Evolutionary conservation across 2,113 vertebrate genomes (phyloP).

Genomic region (Microcebus lehilahytsara): DNA sequence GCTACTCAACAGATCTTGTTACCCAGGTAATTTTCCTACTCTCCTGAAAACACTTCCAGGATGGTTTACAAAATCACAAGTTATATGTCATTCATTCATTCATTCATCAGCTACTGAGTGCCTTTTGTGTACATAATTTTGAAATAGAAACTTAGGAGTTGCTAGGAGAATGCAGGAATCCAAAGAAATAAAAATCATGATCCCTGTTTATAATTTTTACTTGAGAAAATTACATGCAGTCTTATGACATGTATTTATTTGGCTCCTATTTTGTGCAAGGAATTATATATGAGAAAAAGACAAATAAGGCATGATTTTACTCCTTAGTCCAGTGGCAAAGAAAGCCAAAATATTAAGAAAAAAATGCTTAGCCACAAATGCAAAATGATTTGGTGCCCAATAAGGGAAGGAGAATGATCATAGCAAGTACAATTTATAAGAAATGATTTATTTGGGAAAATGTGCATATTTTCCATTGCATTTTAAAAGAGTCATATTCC

Average conservation of each 20-base stretch:
- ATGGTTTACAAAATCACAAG: conserved; percentile 19
- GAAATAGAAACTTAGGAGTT: neutral
- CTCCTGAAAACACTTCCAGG: conserved; percentile 19
- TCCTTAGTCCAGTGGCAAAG: neutral
- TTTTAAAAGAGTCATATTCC: conserved; percentile 1
- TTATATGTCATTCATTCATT: neutral
- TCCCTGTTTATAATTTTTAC: neutral
- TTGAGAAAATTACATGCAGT: neutral
- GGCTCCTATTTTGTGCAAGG: neutral
- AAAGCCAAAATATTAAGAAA: neutral
- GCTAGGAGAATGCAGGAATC: neutral
- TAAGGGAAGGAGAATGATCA: neutral
- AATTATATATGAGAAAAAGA: neutral
- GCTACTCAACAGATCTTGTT: conserved; percentile 25
- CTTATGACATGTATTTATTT: neutral
- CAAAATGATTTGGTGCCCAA: neutral
- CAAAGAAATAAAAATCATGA: conserved; percentile 22
- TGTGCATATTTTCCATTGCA: neutral
- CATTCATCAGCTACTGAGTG: neutral
- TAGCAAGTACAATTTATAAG: neutral
- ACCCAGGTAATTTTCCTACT: conserved; percentile 45
- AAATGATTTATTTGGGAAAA: neutral
- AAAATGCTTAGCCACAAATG: neutral
- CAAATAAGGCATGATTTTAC: neutral
- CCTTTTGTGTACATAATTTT: neutral